These are phyloP conservation scores for Hylaeus volcanicus DNA, from an alignment of 1,140 invertebrate genomes.

Conservation along the genomic window DNA sequence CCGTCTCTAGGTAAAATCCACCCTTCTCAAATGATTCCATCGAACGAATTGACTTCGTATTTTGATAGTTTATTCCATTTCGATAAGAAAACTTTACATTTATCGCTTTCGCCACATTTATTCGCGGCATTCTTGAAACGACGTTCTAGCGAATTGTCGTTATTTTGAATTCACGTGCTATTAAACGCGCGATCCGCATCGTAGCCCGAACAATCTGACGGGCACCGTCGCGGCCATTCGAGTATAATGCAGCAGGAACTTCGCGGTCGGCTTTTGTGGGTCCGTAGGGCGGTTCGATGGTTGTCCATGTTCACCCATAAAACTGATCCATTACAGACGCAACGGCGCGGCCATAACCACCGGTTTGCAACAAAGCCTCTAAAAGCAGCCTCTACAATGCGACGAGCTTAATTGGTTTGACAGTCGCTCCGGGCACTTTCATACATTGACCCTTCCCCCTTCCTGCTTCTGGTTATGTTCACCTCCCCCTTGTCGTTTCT, in stretches of 20 bases:
- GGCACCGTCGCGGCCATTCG: not conserved
- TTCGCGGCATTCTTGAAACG: too few relatives aligned
- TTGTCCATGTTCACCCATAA: conserved; percentile 47
- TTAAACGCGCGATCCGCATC: not conserved
- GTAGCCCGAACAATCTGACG: conserved; percentile 10
- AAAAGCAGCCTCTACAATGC: conserved; percentile 61
- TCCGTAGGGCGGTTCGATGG: conserved; percentile 17
- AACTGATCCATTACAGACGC: conserved; percentile 61
- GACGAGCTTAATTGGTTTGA: conserved; percentile 62
- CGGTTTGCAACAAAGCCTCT: conserved; percentile 49
- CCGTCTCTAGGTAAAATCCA: too few relatives aligned
- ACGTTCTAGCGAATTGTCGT: too few relatives aligned
- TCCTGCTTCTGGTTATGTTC: not conserved
- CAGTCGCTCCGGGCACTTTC: conserved; percentile 54
- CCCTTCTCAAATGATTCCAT: too few relatives aligned
- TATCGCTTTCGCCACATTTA: too few relatives aligned
- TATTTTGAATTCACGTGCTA: too few relatives aligned
- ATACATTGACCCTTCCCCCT: conserved; percentile 20
- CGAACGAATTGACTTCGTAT: too few relatives aligned
- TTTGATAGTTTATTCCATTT: too few relatives aligned
- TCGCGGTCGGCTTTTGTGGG: conserved; percentile 44
- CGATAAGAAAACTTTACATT: too few relatives aligned
- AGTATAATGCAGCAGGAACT: conserved; percentile 38
- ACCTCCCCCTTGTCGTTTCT: not conserved
- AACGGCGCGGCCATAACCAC: conserved; percentile 45